These are phyloP conservation scores for Trichopoda pennipes DNA, from an alignment of 2,888 invertebrate species.

Conservation along the genomic window DNA sequence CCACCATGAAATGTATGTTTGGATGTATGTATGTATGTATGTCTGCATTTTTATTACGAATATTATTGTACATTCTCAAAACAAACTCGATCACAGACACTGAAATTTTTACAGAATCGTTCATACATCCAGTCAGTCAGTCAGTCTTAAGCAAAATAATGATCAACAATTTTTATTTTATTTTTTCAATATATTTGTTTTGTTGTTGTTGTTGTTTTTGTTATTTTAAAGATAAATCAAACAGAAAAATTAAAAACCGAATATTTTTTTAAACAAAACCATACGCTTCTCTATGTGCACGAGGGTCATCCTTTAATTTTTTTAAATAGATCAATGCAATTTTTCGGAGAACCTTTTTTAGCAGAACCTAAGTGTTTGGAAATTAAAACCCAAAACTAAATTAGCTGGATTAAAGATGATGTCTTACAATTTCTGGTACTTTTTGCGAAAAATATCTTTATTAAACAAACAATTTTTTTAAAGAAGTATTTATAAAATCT, in stretches of 20 bases:
- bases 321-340: background rate
- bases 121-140: background rate
- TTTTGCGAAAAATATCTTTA: no score
- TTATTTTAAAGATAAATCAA: constrained; percentile 51
- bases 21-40: constrained; percentile 48
- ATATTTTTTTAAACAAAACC: constrained; percentile 20
- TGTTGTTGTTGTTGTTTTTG: no score
- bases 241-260: constrained; percentile 51
- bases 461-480: no score
- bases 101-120: constrained; percentile 19
- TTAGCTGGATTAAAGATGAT: no score
- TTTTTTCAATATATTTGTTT: constrained; percentile 31
- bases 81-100: constrained; percentile 32
- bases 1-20: constrained; percentile 42
- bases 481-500: no score
- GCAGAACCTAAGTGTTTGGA: no score
- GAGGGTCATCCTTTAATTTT: background rate
- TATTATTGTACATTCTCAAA: constrained; percentile 5
- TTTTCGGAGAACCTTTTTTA: no score
- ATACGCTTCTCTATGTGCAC: background rate
- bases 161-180: constrained; percentile 46
- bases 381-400: no score
- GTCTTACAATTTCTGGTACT: no score
- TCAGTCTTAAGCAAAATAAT: constrained; percentile 31
- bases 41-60: constrained; percentile 44